Percentiles rank a stretch among this genome's conserved stretches.
phyloP scores from a whole-genome alignment of 2,113 vertebrate species.

The Lophius piscatorius region DNA sequence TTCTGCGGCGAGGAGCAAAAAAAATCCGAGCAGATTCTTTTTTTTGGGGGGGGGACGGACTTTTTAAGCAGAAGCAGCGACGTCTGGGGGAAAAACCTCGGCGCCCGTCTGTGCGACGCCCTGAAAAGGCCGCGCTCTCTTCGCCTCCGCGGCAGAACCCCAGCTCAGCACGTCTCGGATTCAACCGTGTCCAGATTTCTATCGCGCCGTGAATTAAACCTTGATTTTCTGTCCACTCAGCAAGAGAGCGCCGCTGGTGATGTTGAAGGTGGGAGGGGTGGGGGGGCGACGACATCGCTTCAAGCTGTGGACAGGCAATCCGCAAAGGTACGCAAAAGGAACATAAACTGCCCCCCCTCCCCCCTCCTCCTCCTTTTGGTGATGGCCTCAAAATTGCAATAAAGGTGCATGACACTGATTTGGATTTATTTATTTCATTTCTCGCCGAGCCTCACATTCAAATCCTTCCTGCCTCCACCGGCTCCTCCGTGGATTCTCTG shows the following conservation, averaged over 20 bases:
- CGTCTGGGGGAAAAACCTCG: slow-evolving; percentile 33
- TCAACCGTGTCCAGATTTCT: slow-evolving; percentile 73
- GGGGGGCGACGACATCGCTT: too few relatives aligned
- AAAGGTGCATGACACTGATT: slow-evolving; percentile 72
- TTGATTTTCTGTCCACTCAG: slow-evolving; percentile 79
- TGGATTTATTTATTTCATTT: slow-evolving; percentile 77
- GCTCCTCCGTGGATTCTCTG: slow-evolving; percentile 82
- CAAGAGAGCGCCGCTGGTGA: slow-evolving; percentile 60
- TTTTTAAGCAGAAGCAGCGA: too few relatives aligned
- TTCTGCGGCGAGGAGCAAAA: slow-evolving; percentile 56
- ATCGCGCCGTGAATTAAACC: slow-evolving; percentile 77
- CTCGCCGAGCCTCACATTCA: slow-evolving; percentile 50
- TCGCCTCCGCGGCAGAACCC: slow-evolving; percentile 59
- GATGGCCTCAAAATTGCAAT: slow-evolving; percentile 72
- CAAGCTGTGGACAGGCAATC: slow-evolving; percentile 65
- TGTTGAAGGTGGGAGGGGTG: slow-evolving; percentile 38
- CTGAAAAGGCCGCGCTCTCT: slow-evolving; percentile 47
- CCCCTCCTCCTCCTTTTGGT: slow-evolving; percentile 35
- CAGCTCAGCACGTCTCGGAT: slow-evolving; percentile 71
- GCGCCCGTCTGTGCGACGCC: slow-evolving; percentile 41
- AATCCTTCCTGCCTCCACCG: slow-evolving; percentile 56
- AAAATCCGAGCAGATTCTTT: slow-evolving; percentile 63
- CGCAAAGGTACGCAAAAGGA: slow-evolving; percentile 62
- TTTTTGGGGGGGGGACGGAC: slow-evolving; percentile 42
- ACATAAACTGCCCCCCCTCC: slow-evolving; percentile 44